phyloP scores from a whole-genome alignment of 2,113 vertebrate species.

The Choloepus hoffmanni region DNA sequence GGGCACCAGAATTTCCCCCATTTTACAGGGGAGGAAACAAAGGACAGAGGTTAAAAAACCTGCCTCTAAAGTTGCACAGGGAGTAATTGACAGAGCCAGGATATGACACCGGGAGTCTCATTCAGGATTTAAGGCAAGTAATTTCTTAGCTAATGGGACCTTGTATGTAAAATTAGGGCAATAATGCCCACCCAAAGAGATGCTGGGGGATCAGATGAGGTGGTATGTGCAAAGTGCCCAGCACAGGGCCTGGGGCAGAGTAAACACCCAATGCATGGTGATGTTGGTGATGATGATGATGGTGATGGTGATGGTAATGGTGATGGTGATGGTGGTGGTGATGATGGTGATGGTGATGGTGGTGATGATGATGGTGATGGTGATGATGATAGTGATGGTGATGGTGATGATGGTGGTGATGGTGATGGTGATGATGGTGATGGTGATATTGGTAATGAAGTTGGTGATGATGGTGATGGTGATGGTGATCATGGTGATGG shows the following conservation, averaged over 20 bases:
- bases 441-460: rapidly evolving
- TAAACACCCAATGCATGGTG: neutral
- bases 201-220: too few species aligned
- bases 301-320: rapidly evolving
- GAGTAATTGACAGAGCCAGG: neutral
- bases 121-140: neutral
- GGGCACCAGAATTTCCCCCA: rapidly evolving
- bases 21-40: neutral
- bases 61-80: too few species aligned
- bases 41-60: neutral
- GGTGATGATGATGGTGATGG: rapidly evolving
- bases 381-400: rapidly evolving
- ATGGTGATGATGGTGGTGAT: rapidly evolving
- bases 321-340: rapidly evolving
- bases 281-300: rapidly evolving
- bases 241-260: neutral
- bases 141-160: neutral
- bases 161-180: neutral
- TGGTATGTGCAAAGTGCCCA: neutral
- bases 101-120: neutral
- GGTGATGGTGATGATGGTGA: rapidly evolving
- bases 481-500: rapidly evolving
- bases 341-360: rapidly evolving
- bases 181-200: neutral
- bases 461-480: rapidly evolving